Evolutionary conservation across 2,797 vertebrate species (phyloP).

Genomic region (Tachyglossus aculeatus): DNA sequence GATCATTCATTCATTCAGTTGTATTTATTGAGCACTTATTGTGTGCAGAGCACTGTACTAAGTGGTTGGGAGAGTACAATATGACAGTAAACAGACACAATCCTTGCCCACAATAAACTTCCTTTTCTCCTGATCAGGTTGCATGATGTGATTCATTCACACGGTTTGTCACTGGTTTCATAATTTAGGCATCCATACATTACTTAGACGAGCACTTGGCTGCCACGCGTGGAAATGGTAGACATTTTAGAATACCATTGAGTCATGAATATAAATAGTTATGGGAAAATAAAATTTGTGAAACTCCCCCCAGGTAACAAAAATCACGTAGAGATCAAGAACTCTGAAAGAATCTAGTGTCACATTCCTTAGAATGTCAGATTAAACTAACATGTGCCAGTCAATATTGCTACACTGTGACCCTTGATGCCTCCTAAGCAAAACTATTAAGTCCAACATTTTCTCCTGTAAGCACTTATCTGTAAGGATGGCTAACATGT

Average conservation of each 20-base stretch:
- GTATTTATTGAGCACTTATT: no score
- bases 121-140: constrained; percentile 1
- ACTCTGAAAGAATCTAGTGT: constrained; percentile 75
- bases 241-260: constrained; percentile 70
- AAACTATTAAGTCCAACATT: constrained; percentile 95
- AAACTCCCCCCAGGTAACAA: constrained; percentile 72
- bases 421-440: constrained; percentile 85
- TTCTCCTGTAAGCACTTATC: constrained; percentile 92
- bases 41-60: no score
- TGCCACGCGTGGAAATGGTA: constrained; percentile 59
- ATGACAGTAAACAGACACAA: no score
- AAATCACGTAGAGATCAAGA: constrained; percentile 76
- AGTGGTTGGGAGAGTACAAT: no score
- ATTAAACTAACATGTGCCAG: constrained; percentile 90
- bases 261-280: constrained; percentile 81
- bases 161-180: constrained; percentile 20
- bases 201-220: constrained; percentile 42
- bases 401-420: constrained; percentile 90
- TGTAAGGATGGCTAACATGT: constrained; percentile 90
- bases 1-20: no score
- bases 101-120: no score
- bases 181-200: constrained; percentile 53
- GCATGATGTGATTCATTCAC: not conserved
- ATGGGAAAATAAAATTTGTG: constrained; percentile 75
- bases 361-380: constrained; percentile 85